Base-by-base conservation (phyloP, 2,113 vertebrate species). In the Pollachius pollachius region DNA sequence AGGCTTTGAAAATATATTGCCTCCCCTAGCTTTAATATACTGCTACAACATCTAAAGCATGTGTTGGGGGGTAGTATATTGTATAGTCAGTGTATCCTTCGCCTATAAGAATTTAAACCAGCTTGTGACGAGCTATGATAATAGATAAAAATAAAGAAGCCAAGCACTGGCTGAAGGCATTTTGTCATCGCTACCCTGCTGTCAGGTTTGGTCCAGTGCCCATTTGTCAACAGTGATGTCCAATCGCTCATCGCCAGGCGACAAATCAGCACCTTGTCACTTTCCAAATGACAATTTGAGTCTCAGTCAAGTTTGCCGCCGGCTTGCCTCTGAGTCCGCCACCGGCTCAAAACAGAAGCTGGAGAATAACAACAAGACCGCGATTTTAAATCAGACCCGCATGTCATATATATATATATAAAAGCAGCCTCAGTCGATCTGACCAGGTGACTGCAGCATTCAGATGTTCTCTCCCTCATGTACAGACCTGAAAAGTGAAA, bases 191-290 rank as follows among this genome's bases (percentile, higher is more conserved):
- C 88, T 82, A 89, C 87, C 85, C 87, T 89, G 85, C 84, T 92
- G 94, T 91, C 84, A 85, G 91, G 91, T 94, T 91, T 88, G 90
- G 89, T 89, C 91, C 90, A 69, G 82, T 90, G 87, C 90, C 91
- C 88, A 88, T 95, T 95, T 95, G 93, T 95, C 91, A 93, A 90
- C 85, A 90, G 91, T 93, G 92, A 94, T 84, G 85, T 90, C 93
- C 94, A 89, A 90, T 95, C 93, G 90, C 91, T 94, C 93, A 93
- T 88, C 92, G 92, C 89, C 89, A 85, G 91, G 0, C 54, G 84
- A 82, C 87, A 91, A 92, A 91, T 94, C 76, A 90, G 86, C 88
- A 87, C 89, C 91, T 89, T 90, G 92, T 92, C 92, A 91, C 89
- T 92, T 89, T 63, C 54, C 71, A 91, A 91, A 90, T 91, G 89